A percentile compares a stretch with the other conserved stretches of the same genome.
phyloP scores from a whole-genome alignment of 2,113 vertebrate genomes.

The Herpetotheres cachinnans region DNA sequence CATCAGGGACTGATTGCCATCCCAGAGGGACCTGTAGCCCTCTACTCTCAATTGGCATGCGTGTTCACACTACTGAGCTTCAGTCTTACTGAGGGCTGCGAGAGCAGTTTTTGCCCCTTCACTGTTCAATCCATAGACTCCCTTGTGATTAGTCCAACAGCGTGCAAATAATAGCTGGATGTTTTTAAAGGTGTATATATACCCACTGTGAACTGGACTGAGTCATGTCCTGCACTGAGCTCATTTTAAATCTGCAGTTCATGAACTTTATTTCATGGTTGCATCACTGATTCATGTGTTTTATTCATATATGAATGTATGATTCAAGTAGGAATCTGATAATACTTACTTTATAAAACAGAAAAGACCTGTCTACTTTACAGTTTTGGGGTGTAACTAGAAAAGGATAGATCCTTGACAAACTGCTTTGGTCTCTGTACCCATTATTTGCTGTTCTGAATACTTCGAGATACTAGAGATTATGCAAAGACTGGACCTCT shows the following conservation, averaged over 20 bases:
- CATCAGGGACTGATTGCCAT: neutral
- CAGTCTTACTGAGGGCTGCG: neutral
- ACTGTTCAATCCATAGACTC: neutral
- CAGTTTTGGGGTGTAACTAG: neutral
- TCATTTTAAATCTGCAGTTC: neutral
- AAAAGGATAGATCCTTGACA: neutral
- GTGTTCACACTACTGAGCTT: neutral
- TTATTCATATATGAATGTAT: neutral
- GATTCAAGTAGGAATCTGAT: neutral
- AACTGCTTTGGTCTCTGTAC: neutral
- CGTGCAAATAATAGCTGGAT: neutral
- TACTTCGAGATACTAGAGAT: neutral
- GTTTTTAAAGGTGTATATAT: neutral
- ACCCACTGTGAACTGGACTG: neutral
- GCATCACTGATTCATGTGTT: neutral
- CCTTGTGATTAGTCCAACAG: neutral
- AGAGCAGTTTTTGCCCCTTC: neutral
- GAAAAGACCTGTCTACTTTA: neutral
- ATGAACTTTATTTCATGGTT: neutral
- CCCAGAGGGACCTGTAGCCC: neutral
- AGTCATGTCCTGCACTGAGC: neutral
- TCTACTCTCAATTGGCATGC: neutral
- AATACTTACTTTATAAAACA: neutral
- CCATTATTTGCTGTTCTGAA: neutral
- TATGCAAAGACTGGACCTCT: neutral